Evolutionary conservation across 2,888 invertebrate genomes (phyloP).

Genomic region (Dynastes tityus): DNA sequence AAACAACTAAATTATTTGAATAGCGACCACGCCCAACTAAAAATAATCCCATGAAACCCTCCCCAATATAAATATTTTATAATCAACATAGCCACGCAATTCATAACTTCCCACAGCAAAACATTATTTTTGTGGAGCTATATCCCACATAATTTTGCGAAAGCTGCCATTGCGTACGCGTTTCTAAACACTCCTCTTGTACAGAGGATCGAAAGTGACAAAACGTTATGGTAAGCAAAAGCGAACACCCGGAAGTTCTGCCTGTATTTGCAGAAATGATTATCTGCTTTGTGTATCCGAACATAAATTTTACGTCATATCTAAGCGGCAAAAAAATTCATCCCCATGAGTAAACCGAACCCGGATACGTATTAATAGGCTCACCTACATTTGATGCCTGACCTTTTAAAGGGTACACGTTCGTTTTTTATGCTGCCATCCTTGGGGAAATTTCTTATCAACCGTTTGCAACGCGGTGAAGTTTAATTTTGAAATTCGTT

Average conservation of each 20-base stretch:
- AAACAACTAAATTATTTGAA: too few relatives aligned
- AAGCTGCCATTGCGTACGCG: background rate
- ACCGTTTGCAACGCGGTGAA: slow-evolving; percentile 11
- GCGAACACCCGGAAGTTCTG: background rate
- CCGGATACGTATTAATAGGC: slow-evolving; percentile 16
- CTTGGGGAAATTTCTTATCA: slow-evolving; percentile 34
- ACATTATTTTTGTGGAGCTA: background rate
- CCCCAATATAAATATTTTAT: too few relatives aligned
- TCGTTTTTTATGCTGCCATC: slow-evolving; percentile 18
- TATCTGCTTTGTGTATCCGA: slow-evolving; percentile 35
- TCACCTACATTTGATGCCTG: slow-evolving; percentile 7
- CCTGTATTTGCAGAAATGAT: slow-evolving; percentile 27
- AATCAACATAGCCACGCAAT: too few relatives aligned
- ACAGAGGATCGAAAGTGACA: background rate
- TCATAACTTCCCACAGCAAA: background rate
- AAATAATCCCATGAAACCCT: too few relatives aligned
- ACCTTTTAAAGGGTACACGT: slow-evolving; percentile 23
- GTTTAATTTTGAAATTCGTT: slow-evolving; percentile 33
- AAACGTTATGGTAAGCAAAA: background rate
- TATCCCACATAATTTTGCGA: background rate
- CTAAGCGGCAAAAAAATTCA: slow-evolving; percentile 18
- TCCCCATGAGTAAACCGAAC: slow-evolving; percentile 15
- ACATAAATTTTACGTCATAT: slow-evolving; percentile 26
- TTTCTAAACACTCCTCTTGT: background rate
- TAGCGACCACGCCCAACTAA: too few relatives aligned